Conservation (phyloP, 2,888 invertebrate species). For the Xestia rhomboidea region DNA sequence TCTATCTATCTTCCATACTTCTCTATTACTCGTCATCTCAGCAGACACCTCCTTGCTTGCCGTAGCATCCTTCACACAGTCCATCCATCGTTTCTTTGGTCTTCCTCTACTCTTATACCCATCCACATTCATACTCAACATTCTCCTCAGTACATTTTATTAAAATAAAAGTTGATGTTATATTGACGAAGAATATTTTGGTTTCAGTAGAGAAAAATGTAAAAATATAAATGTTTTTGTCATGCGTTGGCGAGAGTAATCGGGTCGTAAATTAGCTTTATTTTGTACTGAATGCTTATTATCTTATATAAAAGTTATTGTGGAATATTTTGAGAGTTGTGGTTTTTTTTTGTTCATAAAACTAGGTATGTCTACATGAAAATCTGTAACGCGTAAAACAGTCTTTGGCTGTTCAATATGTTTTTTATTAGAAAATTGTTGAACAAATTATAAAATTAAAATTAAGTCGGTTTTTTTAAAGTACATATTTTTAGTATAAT, state of each 20-base stretch:
- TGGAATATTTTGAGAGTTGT: constrained; percentile 5
- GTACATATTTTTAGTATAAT: not conserved
- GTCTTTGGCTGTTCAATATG: not conserved
- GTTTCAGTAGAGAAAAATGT: constrained; percentile 2
- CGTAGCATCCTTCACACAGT: too few species aligned
- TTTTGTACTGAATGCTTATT: constrained; percentile 35
- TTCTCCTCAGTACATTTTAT: too few species aligned
- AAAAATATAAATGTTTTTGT: constrained; percentile 36
- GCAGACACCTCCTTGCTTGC: too few species aligned
- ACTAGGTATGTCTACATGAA: not conserved
- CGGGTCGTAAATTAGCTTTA: constrained; percentile 52
- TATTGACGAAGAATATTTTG: constrained; percentile 16
- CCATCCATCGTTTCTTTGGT: too few species aligned
- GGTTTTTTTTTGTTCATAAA: not conserved
- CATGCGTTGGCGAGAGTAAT: constrained; percentile 46
- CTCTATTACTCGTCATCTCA: too few species aligned
- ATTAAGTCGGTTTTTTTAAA: not conserved
- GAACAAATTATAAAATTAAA: not conserved
- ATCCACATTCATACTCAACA: too few species aligned
- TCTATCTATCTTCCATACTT: too few species aligned
- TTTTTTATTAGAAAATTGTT: not conserved
- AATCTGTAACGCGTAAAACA: not conserved
- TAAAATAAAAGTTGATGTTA: not conserved
- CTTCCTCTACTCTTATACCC: too few species aligned
- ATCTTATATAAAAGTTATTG: constrained; percentile 24